Conservation (phyloP, 2,797 vertebrate genomes). For the Helostoma temminkii region DNA sequence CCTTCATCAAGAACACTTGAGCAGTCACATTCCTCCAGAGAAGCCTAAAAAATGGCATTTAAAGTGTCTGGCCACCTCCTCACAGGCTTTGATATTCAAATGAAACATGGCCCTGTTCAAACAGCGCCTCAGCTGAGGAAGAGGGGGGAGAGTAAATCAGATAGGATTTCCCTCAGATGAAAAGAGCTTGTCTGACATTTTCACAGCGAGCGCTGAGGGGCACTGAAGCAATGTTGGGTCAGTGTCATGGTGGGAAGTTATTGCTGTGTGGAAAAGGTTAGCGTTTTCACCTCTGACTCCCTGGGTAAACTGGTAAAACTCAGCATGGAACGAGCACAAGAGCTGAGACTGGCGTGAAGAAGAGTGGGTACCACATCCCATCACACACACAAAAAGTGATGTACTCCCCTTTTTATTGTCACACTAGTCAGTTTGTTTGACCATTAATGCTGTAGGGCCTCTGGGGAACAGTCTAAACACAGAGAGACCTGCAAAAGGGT, state of each 20-base stretch:
- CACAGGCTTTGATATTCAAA: conserved; percentile 84
- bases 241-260: conserved; percentile 82
- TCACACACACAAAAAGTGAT: conserved; percentile 58
- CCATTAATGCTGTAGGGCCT: conserved; percentile 64
- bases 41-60: conserved; percentile 76
- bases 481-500: conserved; percentile 34
- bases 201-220: conserved; percentile 75
- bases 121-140: conserved; percentile 71
- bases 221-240: conserved; percentile 79
- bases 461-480: conserved; percentile 37
- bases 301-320: conserved; percentile 69
- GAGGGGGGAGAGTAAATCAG: conserved; percentile 77
- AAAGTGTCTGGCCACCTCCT: conserved; percentile 82
- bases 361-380: conserved; percentile 33
- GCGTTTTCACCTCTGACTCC: conserved; percentile 72
- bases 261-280: conserved; percentile 81
- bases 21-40: conserved; percentile 75
- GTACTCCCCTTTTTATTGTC: conserved; percentile 64
- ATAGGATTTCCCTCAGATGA: conserved; percentile 81
- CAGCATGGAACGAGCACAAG: conserved; percentile 65
- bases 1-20: conserved; percentile 75
- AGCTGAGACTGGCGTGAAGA: conserved; percentile 60
- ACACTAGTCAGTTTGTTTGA: conserved; percentile 69
- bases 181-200: conserved; percentile 81
- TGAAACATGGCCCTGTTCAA: conserved; percentile 81